These are phyloP conservation scores for Orchesella flavescens DNA, from an alignment of 2,888 invertebrate species.

Conservation along the genomic window DNA sequence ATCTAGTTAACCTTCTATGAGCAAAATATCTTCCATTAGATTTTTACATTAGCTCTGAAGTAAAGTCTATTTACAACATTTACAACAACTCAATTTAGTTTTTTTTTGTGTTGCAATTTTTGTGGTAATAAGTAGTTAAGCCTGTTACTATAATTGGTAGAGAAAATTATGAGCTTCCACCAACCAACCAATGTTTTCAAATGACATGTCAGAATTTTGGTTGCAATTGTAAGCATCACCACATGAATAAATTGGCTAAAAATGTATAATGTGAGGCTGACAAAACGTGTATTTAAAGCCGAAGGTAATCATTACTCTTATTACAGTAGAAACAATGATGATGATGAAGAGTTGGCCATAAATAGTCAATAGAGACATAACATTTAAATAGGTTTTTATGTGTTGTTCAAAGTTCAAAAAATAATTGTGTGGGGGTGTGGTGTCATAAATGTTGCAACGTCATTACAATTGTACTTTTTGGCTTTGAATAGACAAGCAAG, in stretches of 20 bases:
- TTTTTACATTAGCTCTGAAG: too few relatives aligned
- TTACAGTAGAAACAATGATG: slow-evolving; percentile 44
- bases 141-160: background rate
- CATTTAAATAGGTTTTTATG: slow-evolving; percentile 36
- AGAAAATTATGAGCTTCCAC: slow-evolving; percentile 11
- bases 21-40: too few relatives aligned
- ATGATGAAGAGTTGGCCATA: slow-evolving; percentile 43
- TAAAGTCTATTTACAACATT: too few relatives aligned
- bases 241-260: background rate
- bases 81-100: too few relatives aligned
- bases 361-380: slow-evolving; percentile 54
- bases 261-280: too few relatives aligned
- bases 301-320: slow-evolving; percentile 39
- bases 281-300: too few relatives aligned
- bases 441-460: background rate
- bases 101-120: too few relatives aligned
- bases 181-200: slow-evolving; percentile 4
- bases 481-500: too few relatives aligned
- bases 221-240: background rate
- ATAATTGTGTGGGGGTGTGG: background rate
- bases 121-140: background rate
- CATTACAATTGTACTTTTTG: too few relatives aligned
- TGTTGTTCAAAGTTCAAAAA: background rate
- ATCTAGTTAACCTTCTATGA: too few relatives aligned
- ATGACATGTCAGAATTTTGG: slow-evolving; percentile 25